Evolutionary conservation across 2,888 invertebrate species (phyloP).

Genomic region (Patella caerulea): DNA sequence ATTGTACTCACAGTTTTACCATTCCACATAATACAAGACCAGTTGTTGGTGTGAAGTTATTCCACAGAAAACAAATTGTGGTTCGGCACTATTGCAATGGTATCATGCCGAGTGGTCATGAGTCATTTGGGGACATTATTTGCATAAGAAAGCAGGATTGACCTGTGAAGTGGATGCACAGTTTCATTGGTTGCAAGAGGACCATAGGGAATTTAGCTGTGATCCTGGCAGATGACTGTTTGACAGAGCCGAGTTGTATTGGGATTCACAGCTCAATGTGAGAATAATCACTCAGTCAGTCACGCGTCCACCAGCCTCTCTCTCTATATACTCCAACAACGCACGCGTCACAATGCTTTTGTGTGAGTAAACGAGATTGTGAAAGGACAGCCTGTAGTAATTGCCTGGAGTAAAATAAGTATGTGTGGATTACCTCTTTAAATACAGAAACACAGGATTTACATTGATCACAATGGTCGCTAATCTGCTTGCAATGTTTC

Average conservation of each 20-base stretch:
- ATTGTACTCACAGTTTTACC: no score
- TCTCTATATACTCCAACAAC: background rate
- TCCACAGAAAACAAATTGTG: constrained; percentile 2
- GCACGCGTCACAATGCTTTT: constrained; percentile 4
- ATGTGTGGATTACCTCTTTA: no score
- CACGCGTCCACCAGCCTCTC: constrained; percentile 8
- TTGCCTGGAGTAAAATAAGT: no score
- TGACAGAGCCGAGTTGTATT: constrained; percentile 7
- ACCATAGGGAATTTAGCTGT: constrained; percentile 1
- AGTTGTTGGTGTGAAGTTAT: background rate
- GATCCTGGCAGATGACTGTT: constrained; percentile 7
- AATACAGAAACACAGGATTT: no score
- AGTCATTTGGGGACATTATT: constrained; percentile 8
- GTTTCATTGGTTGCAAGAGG: background rate
- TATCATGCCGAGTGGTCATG: no score
- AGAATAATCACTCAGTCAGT: constrained; percentile 11
- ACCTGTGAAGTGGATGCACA: constrained; percentile 5
- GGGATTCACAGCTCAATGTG: constrained; percentile 13
- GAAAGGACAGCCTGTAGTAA: constrained; percentile 1
- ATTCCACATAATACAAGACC: background rate
- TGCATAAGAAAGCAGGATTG: constrained; percentile 5
- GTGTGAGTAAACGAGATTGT: background rate
- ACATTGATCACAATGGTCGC: no score
- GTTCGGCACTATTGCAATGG: background rate
- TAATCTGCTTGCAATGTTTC: no score